Evolutionary conservation across 2,888 invertebrate species (phyloP).

Genomic region (Heliconius hortense): DNA sequence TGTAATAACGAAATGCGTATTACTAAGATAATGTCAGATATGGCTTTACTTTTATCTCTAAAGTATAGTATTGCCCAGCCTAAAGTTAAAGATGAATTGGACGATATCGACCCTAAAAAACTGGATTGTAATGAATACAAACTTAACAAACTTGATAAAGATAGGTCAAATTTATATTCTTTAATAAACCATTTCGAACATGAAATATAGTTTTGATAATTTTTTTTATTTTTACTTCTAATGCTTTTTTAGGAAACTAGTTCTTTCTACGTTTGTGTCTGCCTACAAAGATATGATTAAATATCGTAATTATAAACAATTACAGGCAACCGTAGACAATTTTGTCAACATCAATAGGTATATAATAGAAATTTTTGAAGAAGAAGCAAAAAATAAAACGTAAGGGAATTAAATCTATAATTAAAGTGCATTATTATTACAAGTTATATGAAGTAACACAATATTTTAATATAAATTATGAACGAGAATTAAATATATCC

Average conservation of each 20-base stretch:
- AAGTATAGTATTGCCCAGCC: slow-evolving; percentile 48
- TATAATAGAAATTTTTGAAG: slow-evolving; percentile 47
- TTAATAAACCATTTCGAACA: background rate
- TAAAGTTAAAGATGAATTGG: slow-evolving; percentile 46
- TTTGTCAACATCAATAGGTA: slow-evolving; percentile 45
- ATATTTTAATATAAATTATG: background rate
- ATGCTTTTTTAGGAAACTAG: slow-evolving; percentile 50
- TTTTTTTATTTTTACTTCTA: background rate
- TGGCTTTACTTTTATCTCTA: slow-evolving; percentile 43
- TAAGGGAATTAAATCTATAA: slow-evolving; percentile 23
- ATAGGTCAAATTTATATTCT: slow-evolving; percentile 44
- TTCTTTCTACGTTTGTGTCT: slow-evolving; percentile 46
- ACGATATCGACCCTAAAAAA: slow-evolving; percentile 44
- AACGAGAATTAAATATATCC: background rate
- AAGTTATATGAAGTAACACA: no score
- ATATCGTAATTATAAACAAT: slow-evolving; percentile 45
- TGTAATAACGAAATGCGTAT: slow-evolving; percentile 52
- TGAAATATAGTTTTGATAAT: background rate
- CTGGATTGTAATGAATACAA: slow-evolving; percentile 48
- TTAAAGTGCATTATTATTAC: no score
- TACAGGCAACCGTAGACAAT: slow-evolving; percentile 44
- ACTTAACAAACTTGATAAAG: slow-evolving; percentile 50
- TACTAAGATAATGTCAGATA: slow-evolving; percentile 47
- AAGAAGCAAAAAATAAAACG: slow-evolving; percentile 55
- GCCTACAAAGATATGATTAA: slow-evolving; percentile 53